Base-by-base conservation (phyloP, 2,797 vertebrate genomes). In the Tachyglossus aculeatus region DNA sequence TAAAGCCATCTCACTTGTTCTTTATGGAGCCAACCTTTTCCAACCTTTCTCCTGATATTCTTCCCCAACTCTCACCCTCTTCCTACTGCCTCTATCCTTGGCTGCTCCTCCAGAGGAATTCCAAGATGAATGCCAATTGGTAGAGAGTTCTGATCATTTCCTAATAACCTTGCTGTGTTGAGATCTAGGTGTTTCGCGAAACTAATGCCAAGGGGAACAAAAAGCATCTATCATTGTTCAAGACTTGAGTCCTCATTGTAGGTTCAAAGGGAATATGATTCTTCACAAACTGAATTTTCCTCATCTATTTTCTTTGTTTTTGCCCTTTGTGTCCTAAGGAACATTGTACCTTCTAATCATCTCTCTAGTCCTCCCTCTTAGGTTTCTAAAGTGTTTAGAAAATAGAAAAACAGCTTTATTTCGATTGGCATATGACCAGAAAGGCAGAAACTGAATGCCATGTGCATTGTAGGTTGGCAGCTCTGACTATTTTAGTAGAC, bases 371-470 rank as follows among this genome's bases (percentile, higher is more conserved):
- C 40, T 39, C 32, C 60, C 75, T 51, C 65, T 67, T 10, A 62
- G 62, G 65, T 71, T 58, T 63, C 71, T 45, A 44, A 51, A 77
- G 44, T 47, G 67, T 81, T 85, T 63, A 75, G 67, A 67, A 68
- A 77, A 61, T 53, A 66, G 54, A 14, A 60, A 75, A 73, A 87
- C 58, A 66, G 44, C 67, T 71, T 85, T 58, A 83, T 78, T 67
- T 77, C 67, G 59, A 67, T 34, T 60, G 78, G 76, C 73, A 48
- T 5, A 2, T 29, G 31, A 44, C 67, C 76, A 68, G 44, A 67
- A 71, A 60, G 68, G 38, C 73, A 66, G 61, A 62, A 79, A 71
- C 47, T 9, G 62, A 50, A 55, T 37, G 31, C 38, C 43, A n/a
- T 4, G 1, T 24, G 45, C 24, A 47, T 25, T 47, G 27, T 24